Conservation (phyloP, 2,888 invertebrate genomes). For the Amphipyra tragopoginis region DNA sequence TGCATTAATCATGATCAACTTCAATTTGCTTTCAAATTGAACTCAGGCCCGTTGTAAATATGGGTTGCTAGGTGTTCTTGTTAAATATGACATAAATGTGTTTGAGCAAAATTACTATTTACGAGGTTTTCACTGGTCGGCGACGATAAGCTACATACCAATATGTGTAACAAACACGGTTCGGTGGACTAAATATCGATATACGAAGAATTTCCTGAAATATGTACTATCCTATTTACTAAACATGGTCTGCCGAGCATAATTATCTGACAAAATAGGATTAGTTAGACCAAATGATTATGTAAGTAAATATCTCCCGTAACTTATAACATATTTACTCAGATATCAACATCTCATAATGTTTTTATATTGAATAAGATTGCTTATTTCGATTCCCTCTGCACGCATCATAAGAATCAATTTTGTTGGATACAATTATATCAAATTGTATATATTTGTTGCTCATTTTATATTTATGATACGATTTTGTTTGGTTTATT, state of each 20-base stretch:
- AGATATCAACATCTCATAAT: conserved; percentile 5
- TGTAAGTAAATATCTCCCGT: conserved; percentile 9
- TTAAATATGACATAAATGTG: no score
- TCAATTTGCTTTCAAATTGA: no score
- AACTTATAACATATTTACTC: conserved; percentile 3
- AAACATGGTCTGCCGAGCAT: conserved; percentile 2
- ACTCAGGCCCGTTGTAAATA: no score
- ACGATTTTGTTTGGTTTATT: not conserved
- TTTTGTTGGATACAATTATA: conserved; percentile 13
- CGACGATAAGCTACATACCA: no score
- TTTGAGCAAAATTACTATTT: no score
- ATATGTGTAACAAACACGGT: not conserved
- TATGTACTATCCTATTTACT: conserved; percentile 3
- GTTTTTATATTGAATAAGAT: conserved; percentile 14
- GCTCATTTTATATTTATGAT: not conserved
- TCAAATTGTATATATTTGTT: not conserved
- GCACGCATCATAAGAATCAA: conserved; percentile 3
- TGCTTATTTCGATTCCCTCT: conserved; percentile 3
- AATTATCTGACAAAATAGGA: conserved; percentile 15
- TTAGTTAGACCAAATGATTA: conserved; percentile 24
- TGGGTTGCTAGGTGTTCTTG: no score
- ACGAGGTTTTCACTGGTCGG: no score
- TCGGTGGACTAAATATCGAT: not conserved
- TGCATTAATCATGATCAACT: no score
- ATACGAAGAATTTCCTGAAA: not conserved